Evolutionary conservation across 2,888 invertebrate species (phyloP), one percentile per base, ranked within the genome.

Genomic region (Drosophila nigricruria): DNA sequence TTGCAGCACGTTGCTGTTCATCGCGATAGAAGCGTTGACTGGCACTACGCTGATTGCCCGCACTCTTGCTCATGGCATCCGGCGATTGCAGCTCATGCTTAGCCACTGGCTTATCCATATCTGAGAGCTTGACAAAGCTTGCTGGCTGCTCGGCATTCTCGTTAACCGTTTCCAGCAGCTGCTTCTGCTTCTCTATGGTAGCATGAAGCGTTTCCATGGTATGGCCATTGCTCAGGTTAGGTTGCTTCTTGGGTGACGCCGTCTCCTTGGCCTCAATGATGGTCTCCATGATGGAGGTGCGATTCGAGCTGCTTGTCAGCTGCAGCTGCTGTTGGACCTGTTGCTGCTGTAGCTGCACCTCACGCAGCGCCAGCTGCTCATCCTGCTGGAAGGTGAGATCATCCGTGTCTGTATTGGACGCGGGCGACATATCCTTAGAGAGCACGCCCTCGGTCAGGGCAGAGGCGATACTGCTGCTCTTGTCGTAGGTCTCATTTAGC

Each of bases 61-160:
- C 92, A 52, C 93, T 93, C 58, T 92, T 92, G 70, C 93, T 92
- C 67, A 86, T 81, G 5, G 91, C 88, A 61, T 92, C 92, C 12
- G 93, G 91, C 0, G 92, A 92, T 65, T 92, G 91, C 0, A 94
- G 82, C 30, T 94, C 94, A 52, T 94, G 92, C 61, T 94, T 94
- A 0, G 58, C 65, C 9, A 94, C 93, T 6, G 94, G 94, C 83
- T 96, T 96, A 90, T 97, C 96, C 91, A 97, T 94, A 91, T 97
- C 97, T 1, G 97, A 97, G 9, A 97, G 93, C 87, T 95, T 95
- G 0, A 97, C 97, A 90, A 96, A 96, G 27, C 93, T 93, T 0
- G 60, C 58, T 23, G 62, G 58, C 42, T 76, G 93, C 53, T 91
- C 91, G 0, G 81, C 78, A 52, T 92, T 91, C 66, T 93, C 93